phyloP scores from a whole-genome alignment of 2,888 invertebrate species.

The Megastigmus dorsalis region DNA sequence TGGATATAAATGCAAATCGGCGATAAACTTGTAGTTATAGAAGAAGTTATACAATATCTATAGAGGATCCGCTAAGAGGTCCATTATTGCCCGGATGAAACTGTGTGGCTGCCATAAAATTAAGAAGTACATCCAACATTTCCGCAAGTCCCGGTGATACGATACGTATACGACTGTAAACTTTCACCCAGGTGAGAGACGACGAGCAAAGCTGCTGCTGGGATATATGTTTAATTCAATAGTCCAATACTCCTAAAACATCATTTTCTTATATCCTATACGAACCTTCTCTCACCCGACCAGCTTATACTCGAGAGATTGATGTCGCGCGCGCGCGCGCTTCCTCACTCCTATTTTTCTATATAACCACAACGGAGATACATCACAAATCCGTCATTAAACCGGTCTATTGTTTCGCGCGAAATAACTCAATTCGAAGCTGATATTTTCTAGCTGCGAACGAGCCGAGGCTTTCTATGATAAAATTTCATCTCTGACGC shows the following conservation, averaged over 20 bases:
- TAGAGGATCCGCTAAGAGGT: slow-evolving; percentile 12
- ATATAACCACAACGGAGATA: too few species aligned
- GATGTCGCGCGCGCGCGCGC: too few species aligned
- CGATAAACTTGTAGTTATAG: slow-evolving; percentile 30
- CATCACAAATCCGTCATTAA: slow-evolving; percentile 12
- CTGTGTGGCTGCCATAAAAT: slow-evolving; percentile 42
- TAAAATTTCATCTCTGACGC: too few species aligned
- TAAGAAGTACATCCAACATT: slow-evolving; percentile 41
- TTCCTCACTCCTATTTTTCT: not conserved
- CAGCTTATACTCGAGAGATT: slow-evolving; percentile 17
- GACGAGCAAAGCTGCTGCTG: slow-evolving; percentile 59
- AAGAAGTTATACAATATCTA: slow-evolving; percentile 37
- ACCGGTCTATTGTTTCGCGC: slow-evolving; percentile 11
- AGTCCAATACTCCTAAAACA: slow-evolving; percentile 61
- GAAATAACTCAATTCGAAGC: not conserved
- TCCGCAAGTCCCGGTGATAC: slow-evolving; percentile 51
- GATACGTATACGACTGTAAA: slow-evolving; percentile 58
- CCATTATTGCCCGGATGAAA: slow-evolving; percentile 29
- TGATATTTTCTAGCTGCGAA: too few species aligned
- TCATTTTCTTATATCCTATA: slow-evolving; percentile 65
- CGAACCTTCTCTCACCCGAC: too few species aligned
- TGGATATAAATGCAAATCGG: slow-evolving; percentile 19
- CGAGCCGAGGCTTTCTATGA: too few species aligned
- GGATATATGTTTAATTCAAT: slow-evolving; percentile 73
- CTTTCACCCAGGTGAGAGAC: slow-evolving; percentile 67